Evolutionary conservation across 2,797 vertebrate species (phyloP).

Genomic region (Phylloscopus collybita): DNA sequence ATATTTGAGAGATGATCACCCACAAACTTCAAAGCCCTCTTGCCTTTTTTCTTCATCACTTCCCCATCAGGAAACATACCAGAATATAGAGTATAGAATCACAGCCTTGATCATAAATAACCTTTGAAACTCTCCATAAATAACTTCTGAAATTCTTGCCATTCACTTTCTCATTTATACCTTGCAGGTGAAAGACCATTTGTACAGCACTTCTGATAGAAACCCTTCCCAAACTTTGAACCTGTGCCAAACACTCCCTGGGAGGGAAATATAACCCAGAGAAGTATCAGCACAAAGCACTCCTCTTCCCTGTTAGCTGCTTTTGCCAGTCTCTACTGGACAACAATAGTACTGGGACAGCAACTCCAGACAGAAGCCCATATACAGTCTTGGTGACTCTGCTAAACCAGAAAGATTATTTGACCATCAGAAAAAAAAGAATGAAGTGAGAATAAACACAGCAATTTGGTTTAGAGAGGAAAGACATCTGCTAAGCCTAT

Average conservation of each 20-base stretch:
- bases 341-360: not conserved
- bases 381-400: not conserved
- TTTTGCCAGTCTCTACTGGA: not conserved
- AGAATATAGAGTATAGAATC: not conserved
- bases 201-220: not conserved
- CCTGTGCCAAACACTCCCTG: not conserved
- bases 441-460: not conserved
- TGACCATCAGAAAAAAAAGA: not conserved
- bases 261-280: not conserved
- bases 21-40: not conserved
- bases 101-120: not conserved
- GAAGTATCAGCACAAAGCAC: not conserved
- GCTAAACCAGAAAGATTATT: not conserved
- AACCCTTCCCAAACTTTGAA: not conserved
- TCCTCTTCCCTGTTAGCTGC: not conserved
- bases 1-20: not conserved
- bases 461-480: not conserved
- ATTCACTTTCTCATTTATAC: conserved; percentile 8
- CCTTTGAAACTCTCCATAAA: not conserved
- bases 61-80: not conserved
- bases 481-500: not conserved
- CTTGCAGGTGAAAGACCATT: not conserved
- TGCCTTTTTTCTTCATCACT: not conserved
- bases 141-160: not conserved
- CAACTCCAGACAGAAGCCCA: not conserved